These are phyloP conservation scores for Gymnocypris eckloni DNA, from an alignment of 2,797 vertebrate species.

Conservation along the genomic window DNA sequence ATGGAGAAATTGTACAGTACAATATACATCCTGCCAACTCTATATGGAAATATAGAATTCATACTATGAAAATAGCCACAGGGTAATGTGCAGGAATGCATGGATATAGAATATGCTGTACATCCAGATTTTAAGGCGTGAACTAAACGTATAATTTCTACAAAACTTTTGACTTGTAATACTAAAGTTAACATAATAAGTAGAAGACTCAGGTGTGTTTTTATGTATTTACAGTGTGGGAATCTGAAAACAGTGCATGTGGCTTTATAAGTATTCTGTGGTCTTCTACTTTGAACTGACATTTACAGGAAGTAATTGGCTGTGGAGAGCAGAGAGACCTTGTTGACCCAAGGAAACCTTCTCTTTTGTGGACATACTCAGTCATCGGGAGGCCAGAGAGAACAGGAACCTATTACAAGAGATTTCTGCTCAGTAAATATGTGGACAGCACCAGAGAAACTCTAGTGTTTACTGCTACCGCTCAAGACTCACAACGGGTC, in stretches of 20 bases:
- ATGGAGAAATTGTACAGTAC: neutral
- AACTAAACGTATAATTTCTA: neutral
- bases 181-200: neutral
- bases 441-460: constrained; percentile 11
- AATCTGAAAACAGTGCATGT: constrained; percentile 33
- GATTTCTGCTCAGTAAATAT: neutral
- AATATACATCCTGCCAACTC: neutral
- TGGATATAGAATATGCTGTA: neutral
- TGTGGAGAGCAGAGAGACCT: constrained; percentile 49
- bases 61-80: neutral
- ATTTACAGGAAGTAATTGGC: constrained; percentile 62
- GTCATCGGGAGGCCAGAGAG: constrained; percentile 23
- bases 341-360: constrained; percentile 53
- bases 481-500: neutral
- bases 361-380: constrained; percentile 43
- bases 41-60: neutral
- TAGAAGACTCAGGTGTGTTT: neutral
- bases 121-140: neutral
- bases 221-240: constrained; percentile 18
- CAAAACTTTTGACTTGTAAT: neutral
- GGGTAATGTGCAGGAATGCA: neutral
- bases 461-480: neutral
- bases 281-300: constrained; percentile 51
- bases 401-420: constrained; percentile 38
- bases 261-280: constrained; percentile 46